Evolutionary conservation across 2,888 invertebrate species (phyloP).

Genomic region (Spisula solida): DNA sequence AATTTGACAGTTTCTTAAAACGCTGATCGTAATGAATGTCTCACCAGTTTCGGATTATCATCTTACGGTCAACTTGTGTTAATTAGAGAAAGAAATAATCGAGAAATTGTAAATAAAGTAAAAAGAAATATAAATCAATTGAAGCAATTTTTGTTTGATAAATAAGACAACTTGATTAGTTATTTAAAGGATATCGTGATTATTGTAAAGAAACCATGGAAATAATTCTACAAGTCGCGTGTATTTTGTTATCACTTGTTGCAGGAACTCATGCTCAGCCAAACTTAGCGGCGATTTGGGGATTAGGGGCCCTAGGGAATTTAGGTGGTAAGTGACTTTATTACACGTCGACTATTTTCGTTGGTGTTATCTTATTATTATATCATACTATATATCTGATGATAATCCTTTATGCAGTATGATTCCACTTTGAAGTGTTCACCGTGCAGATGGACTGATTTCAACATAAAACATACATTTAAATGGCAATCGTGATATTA

Average conservation of each 20-base stretch:
- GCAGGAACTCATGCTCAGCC: neutral
- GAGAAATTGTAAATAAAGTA: neutral
- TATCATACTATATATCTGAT: too few species aligned
- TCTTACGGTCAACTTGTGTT: neutral
- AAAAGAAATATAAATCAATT: neutral
- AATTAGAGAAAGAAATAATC: too few species aligned
- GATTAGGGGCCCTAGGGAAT: constrained; percentile 24
- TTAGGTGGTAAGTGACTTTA: constrained; percentile 1
- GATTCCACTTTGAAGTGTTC: too few species aligned
- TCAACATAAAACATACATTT: too few species aligned
- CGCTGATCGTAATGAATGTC: neutral
- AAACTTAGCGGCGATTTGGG: constrained; percentile 28
- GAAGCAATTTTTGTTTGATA: neutral
- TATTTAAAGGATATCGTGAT: neutral
- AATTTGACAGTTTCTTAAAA: constrained; percentile 4
- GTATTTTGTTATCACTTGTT: neutral
- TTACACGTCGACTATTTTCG: too few species aligned
- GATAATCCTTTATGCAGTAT: too few species aligned
- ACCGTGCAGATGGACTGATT: too few species aligned
- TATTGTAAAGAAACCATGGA: neutral
- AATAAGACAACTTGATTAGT: too few species aligned
- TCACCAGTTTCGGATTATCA: neutral
- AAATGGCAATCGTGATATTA: too few species aligned
- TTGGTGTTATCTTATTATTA: neutral
- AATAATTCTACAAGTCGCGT: neutral